A percentile compares a stretch with the other conserved stretches of the same genome.
Evolutionary conservation across 2,113 vertebrate species (phyloP).

Genomic region (Xiphophorus couchianus): DNA sequence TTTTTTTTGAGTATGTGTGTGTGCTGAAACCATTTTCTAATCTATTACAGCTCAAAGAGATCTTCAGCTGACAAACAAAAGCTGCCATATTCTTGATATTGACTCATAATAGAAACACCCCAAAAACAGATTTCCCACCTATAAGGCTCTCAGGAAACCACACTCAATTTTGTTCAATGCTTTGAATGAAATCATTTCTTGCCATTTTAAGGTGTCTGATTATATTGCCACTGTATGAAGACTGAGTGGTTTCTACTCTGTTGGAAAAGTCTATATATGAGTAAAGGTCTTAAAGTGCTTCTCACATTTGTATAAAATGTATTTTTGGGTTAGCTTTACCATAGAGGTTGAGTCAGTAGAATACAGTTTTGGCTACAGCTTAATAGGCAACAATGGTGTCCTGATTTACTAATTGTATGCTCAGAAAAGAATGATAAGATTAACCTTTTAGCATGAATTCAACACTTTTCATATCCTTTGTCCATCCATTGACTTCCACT

Average conservation of each 20-base stretch:
- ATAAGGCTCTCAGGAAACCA: background rate
- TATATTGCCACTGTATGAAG: background rate
- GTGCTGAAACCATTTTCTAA: slow-evolving; percentile 41
- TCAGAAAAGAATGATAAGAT: background rate
- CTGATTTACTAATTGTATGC: background rate
- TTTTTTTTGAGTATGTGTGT: slow-evolving; percentile 17
- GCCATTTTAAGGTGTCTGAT: background rate
- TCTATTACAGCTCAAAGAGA: slow-evolving; percentile 53
- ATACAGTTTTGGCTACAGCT: background rate
- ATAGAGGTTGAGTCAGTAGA: too few species aligned
- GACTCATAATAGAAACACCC: slow-evolving; percentile 5
- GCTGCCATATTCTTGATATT: slow-evolving; percentile 28
- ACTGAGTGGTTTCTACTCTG: background rate
- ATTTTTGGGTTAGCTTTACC: too few species aligned
- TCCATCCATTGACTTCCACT: background rate
- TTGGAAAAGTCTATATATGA: too few species aligned
- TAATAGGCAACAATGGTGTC: background rate
- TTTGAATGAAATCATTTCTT: background rate
- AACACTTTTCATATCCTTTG: background rate
- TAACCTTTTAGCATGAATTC: background rate
- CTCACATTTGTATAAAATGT: too few species aligned
- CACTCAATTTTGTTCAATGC: background rate
- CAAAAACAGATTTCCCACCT: slow-evolving; percentile 21
- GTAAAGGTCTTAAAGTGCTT: too few species aligned
- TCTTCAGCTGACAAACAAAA: slow-evolving; percentile 38